Conservation (phyloP, 2,113 vertebrate species). For the Thinocorus orbignyianus region DNA sequence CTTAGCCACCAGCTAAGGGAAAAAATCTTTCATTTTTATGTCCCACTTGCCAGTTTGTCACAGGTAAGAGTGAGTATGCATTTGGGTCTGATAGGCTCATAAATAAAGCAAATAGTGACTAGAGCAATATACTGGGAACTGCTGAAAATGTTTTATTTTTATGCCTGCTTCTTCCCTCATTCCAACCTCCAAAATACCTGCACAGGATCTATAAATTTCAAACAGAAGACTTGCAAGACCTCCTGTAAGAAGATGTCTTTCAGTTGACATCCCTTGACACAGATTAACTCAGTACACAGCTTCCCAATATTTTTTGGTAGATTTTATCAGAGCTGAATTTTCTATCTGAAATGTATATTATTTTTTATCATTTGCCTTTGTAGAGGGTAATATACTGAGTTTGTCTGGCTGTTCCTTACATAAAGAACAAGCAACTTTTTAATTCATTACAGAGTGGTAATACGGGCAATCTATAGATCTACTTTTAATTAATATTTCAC, state of each 20-base stretch:
- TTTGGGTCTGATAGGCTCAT: constrained; percentile 23
- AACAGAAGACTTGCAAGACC: neutral
- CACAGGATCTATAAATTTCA: neutral
- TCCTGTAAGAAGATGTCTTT: neutral
- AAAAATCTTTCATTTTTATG: constrained; percentile 58
- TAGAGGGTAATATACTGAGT: neutral
- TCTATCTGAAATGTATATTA: neutral
- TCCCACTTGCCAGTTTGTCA: constrained; percentile 38
- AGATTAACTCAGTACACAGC: neutral
- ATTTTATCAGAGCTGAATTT: neutral
- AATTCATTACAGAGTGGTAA: neutral
- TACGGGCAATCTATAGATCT: neutral
- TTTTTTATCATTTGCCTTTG: neutral
- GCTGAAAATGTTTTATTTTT: constrained; percentile 45
- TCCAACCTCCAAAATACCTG: neutral
- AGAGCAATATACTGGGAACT: constrained; percentile 12
- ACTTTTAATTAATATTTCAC: neutral
- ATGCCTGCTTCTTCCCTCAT: neutral
- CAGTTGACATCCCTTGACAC: neutral
- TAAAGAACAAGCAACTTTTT: neutral
- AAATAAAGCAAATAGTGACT: constrained; percentile 40
- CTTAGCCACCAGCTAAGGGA: constrained; percentile 17
- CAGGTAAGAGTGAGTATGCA: constrained; percentile 45
- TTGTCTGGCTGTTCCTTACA: neutral
- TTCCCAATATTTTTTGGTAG: neutral